Percentiles rank a stretch among this genome's conserved stretches.
phyloP scores from a whole-genome alignment of 2,888 invertebrate species.

The Trichopria drosophilae region DNA sequence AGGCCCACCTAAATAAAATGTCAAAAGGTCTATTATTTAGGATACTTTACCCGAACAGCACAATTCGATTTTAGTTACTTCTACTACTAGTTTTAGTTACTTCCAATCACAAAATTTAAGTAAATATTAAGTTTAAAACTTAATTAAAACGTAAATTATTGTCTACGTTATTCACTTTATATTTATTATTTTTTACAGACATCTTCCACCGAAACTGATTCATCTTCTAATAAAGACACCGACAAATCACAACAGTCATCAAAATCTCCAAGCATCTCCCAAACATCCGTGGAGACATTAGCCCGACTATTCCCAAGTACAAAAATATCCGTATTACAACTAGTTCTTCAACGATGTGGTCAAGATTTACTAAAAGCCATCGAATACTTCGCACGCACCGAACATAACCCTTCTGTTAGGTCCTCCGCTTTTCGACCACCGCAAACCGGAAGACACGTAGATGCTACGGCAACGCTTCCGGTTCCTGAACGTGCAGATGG shows the following conservation, averaged over 20 bases:
- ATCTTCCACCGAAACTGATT: no score
- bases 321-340: constrained; percentile 82
- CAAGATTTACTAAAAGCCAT: constrained; percentile 89
- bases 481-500: background rate
- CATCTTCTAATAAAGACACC: constrained; percentile 17
- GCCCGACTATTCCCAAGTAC: constrained; percentile 87
- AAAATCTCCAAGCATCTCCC: constrained; percentile 61
- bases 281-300: constrained; percentile 81
- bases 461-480: constrained; percentile 7
- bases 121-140: no score
- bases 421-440: constrained; percentile 39
- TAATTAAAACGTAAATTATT: no score
- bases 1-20: no score
- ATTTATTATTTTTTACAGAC: no score
- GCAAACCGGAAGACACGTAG: constrained; percentile 7
- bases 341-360: constrained; percentile 89
- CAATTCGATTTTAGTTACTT: no score
- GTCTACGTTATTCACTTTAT: no score
- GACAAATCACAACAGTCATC: background rate
- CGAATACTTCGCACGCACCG: constrained; percentile 70
- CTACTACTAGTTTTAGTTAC: no score
- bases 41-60: no score
- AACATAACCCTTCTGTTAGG: constrained; percentile 30
- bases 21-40: no score
- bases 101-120: no score